Conservation (phyloP, 2,113 vertebrate genomes). For the Sapayoa aenigma region DNA sequence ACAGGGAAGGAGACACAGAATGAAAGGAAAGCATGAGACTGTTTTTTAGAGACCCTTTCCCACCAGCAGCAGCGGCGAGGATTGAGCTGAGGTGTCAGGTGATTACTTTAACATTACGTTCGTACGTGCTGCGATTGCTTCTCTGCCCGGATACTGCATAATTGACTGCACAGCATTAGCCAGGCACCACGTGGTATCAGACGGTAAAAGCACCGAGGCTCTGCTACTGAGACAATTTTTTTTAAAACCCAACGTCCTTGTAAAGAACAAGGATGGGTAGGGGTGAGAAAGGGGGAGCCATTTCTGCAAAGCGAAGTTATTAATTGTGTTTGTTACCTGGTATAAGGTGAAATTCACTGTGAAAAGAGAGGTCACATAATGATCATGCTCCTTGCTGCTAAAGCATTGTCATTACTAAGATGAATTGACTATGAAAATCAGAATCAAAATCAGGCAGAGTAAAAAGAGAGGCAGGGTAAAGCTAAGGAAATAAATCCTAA, state of each 20-base stretch:
- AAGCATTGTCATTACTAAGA: not conserved
- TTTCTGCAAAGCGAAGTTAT: not conserved
- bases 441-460: not conserved
- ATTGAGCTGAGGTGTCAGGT: not conserved
- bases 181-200: slow-evolving; percentile 33
- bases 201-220: not conserved
- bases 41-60: not conserved
- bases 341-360: not conserved
- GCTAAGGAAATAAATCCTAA: not conserved
- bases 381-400: not conserved
- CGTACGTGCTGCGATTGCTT: not conserved
- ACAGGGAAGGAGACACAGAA: not conserved
- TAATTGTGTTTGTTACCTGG: not conserved
- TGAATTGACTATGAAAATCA: not conserved
- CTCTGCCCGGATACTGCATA: slow-evolving; percentile 71
- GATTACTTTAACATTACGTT: not conserved
- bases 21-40: not conserved
- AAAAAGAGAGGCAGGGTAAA: not conserved
- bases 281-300: not conserved
- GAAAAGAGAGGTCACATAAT: not conserved
- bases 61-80: not conserved
- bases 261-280: not conserved
- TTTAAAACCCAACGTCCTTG: not conserved
- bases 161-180: slow-evolving; percentile 36
- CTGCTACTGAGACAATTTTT: not conserved